A percentile compares a stretch with the other conserved stretches of the same genome.
Evolutionary conservation across 2,888 invertebrate genomes (phyloP).

Genomic region (Morpho helenor): DNA sequence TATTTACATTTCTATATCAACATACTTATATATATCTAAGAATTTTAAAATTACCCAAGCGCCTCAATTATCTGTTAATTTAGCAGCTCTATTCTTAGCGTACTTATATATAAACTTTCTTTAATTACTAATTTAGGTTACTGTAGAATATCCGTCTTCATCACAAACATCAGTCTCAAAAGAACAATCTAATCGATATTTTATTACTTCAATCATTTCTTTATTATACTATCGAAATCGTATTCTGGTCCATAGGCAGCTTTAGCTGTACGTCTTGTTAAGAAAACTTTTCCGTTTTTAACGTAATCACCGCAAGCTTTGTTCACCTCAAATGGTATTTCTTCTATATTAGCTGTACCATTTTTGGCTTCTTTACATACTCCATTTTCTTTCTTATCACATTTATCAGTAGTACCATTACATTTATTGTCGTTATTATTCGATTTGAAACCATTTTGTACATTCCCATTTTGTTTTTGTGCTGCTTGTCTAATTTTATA

Average conservation of each 20-base stretch:
- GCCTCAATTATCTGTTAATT: constrained; percentile 1
- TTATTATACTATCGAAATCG: constrained; percentile 59
- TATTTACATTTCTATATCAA: constrained; percentile 6
- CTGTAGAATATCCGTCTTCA: constrained; percentile 36
- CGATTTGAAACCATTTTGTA: constrained; percentile 37
- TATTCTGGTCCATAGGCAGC: constrained; percentile 49
- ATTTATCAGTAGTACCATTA: constrained; percentile 34
- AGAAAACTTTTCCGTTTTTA: constrained; percentile 53
- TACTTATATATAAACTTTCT: constrained; percentile 14
- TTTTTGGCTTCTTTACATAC: constrained; percentile 40
- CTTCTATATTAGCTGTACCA: constrained; percentile 41
- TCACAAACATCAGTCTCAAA: constrained; percentile 75
- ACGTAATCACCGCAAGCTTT: constrained; percentile 56
- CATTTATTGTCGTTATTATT: constrained; percentile 30
- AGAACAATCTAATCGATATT: constrained; percentile 35
- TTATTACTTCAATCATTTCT: constrained; percentile 57
- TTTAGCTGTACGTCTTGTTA: constrained; percentile 59
- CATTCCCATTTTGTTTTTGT: constrained; percentile 43
- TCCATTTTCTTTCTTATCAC: constrained; percentile 39
- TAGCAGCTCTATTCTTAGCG: constrained; percentile 5
- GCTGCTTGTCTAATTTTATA: constrained; percentile 62
- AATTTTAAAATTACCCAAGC: constrained; percentile 11
- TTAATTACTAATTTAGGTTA: constrained; percentile 23
- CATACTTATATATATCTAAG: not conserved
- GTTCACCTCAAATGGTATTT: constrained; percentile 52